A percentile compares a stretch with the other conserved stretches of the same genome.
Conservation (phyloP, 2,113 vertebrate genomes). For the Odobenus rosmarus region DNA sequence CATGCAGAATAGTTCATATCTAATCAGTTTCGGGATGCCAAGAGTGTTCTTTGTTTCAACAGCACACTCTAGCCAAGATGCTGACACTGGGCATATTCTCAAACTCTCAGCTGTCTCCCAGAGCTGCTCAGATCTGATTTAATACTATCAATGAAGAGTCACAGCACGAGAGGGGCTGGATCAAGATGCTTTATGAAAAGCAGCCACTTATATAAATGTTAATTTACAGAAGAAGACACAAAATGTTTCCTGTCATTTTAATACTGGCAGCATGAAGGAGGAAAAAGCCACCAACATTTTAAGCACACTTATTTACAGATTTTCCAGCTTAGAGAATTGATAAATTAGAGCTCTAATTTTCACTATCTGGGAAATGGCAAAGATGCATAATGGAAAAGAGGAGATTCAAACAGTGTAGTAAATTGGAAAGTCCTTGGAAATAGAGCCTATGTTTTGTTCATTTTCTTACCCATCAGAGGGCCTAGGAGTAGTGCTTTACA, state of each 20-base stretch:
- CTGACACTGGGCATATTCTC: constrained; percentile 56
- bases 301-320: constrained; percentile 43
- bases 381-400: neutral
- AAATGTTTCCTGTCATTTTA: constrained; percentile 46
- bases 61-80: constrained; percentile 31
- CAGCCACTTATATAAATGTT: constrained; percentile 28
- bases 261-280: constrained; percentile 18
- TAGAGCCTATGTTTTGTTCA: neutral
- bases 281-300: constrained; percentile 20
- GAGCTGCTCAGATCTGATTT: constrained; percentile 65
- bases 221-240: constrained; percentile 49
- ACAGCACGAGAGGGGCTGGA: constrained; percentile 44
- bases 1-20: neutral
- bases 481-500: neutral
- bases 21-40: constrained; percentile 17
- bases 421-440: neutral
- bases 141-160: constrained; percentile 26
- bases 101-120: constrained; percentile 60
- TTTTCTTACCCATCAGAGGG: neutral
- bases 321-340: neutral
- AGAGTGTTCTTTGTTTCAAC: constrained; percentile 49
- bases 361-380: constrained; percentile 27
- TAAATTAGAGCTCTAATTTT: constrained; percentile 32
- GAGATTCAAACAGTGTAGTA: neutral
- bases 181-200: constrained; percentile 25